Conservation (phyloP, 1,140 invertebrate genomes). For the Lordiphosa collinella region DNA sequence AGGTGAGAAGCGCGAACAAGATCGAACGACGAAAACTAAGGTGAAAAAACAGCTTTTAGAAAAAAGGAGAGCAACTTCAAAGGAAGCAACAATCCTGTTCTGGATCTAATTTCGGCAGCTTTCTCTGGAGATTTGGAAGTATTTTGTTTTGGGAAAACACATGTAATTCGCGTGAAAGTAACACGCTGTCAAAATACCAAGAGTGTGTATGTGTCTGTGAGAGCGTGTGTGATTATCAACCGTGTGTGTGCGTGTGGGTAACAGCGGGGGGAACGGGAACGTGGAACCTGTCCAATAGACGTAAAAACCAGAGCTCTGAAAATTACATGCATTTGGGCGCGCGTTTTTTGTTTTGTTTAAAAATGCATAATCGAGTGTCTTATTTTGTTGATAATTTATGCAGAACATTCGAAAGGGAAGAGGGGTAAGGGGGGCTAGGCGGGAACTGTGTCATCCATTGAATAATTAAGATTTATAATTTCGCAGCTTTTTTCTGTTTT, state of each 20-base stretch:
- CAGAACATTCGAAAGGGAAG: constrained; percentile 33
- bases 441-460: constrained; percentile 52
- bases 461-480: constrained; percentile 71
- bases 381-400: constrained; percentile 58
- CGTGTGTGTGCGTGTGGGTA: constrained; percentile 23
- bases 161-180: constrained; percentile 77
- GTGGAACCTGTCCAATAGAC: constrained; percentile 37
- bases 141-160: constrained; percentile 50
- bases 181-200: constrained; percentile 66
- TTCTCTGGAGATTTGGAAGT: constrained; percentile 4
- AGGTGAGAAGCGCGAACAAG: constrained; percentile 55
- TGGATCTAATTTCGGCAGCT: background rate
- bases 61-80: constrained; percentile 2
- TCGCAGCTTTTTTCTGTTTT: constrained; percentile 53
- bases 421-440: background rate
- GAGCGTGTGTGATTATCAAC: constrained; percentile 4
- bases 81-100: background rate
- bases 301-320: constrained; percentile 65
- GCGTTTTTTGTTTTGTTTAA: constrained; percentile 47
- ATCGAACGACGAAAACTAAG: constrained; percentile 60
- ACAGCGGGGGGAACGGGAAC: constrained; percentile 23
- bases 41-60: constrained; percentile 35
- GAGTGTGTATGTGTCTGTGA: constrained; percentile 28
- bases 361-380: constrained; percentile 67
- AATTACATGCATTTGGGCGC: constrained; percentile 68